These are phyloP conservation scores for Cepphus grylle DNA, from an alignment of 2,113 vertebrate species.

Conservation along the genomic window DNA sequence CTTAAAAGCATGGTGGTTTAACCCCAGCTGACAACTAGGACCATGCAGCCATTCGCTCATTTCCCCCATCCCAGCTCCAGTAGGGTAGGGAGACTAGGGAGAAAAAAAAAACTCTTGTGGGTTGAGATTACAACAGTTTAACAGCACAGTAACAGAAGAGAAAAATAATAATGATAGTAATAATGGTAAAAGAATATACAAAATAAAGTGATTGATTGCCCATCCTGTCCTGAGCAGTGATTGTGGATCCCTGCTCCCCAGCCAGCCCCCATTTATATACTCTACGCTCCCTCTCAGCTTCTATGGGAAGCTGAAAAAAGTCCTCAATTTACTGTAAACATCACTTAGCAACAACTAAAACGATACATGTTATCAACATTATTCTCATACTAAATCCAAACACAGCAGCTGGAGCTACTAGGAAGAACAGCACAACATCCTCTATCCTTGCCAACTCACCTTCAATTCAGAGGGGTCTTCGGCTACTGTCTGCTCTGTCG, in stretches of 20 bases:
- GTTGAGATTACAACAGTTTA: not conserved
- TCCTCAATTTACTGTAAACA: not conserved
- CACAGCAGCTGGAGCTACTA: not conserved
- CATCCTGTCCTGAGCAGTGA: not conserved
- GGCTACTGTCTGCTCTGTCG: conserved; percentile 64
- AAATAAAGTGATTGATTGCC: not conserved
- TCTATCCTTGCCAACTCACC: conserved; percentile 52
- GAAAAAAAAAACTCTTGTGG: not conserved
- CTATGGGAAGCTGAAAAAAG: not conserved
- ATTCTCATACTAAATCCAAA: not conserved
- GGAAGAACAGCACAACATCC: not conserved
- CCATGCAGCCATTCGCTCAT: not conserved
- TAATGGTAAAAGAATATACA: not conserved
- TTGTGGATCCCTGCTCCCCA: not conserved
- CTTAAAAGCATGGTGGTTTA: not conserved
- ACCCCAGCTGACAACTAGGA: not conserved
- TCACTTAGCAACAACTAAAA: not conserved
- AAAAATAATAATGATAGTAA: not conserved
- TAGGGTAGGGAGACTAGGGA: not conserved
- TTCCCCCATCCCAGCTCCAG: not conserved
- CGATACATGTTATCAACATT: not conserved
- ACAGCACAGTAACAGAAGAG: not conserved
- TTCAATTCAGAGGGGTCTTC: conserved; percentile 86
- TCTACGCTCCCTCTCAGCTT: not conserved
- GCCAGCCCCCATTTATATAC: not conserved